Evolutionary conservation across 2,113 vertebrate species (phyloP).

Genomic region (Oryzias melastigma): DNA sequence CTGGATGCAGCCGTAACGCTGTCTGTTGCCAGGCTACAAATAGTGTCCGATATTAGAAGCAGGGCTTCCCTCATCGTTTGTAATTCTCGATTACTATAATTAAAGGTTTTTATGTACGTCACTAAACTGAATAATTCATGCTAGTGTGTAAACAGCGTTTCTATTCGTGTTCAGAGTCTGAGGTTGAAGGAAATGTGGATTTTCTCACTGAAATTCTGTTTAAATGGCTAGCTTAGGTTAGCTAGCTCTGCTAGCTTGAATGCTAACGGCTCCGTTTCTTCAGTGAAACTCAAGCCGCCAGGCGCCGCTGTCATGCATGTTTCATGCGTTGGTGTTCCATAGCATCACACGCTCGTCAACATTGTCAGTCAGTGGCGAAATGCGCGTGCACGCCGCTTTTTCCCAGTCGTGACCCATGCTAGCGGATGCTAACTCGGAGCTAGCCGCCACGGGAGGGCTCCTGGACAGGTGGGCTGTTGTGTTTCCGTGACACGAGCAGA

Average conservation of each 20-base stretch:
- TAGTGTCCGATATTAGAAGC: conserved; percentile 48
- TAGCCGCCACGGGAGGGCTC: too few relatives aligned
- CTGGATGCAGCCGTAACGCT: too few relatives aligned
- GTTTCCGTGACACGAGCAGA: too few relatives aligned
- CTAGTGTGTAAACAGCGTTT: not conserved
- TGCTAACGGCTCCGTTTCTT: not conserved
- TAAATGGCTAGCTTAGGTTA: conserved; percentile 3
- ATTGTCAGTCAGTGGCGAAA: not conserved
- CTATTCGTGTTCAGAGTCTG: not conserved
- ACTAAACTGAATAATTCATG: not conserved
- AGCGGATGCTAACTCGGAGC: not conserved
- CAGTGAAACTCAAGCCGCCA: conserved; percentile 1
- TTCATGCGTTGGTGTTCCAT: conserved; percentile 29
- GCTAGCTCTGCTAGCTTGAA: conserved; percentile 6
- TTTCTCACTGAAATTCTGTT: not conserved
- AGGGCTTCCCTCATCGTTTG: not conserved
- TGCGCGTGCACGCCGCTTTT: too few relatives aligned
- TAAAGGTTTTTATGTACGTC: not conserved
- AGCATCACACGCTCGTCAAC: not conserved
- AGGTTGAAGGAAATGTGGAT: not conserved
- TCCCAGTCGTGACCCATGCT: not conserved
- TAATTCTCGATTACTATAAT: not conserved
- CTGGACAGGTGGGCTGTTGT: too few relatives aligned
- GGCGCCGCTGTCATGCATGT: conserved; percentile 24
- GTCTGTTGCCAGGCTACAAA: too few relatives aligned